Base-by-base conservation (phyloP, 2,113 vertebrate species). In the Seriola dumerili region DNA sequence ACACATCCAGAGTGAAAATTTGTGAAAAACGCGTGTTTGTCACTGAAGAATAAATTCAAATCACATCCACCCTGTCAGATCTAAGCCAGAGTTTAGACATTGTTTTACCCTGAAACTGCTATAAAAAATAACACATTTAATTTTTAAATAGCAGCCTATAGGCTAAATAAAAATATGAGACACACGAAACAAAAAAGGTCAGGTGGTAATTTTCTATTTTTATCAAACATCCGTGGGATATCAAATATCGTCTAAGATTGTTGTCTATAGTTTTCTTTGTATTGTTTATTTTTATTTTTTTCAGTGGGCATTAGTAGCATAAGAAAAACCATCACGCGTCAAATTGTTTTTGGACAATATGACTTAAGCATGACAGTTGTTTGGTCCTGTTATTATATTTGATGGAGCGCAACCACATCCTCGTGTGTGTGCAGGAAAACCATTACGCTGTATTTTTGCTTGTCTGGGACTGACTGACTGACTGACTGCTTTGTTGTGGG, bases 371-470 rank as follows among this genome's bases (percentile, higher is more conserved):
- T 81, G 80, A 81, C 85, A 90, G 84, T 34, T 79, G 81, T 65
- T 79, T 63, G 57, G 70, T 82, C 83, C 89, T 91, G 86, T 92
- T 67, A 90, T 93, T 90, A 83, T 83, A 54, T 89, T 86, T 87
- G 83, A 88, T 88, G 85, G 85, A 62, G 81, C 13, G 38, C 44
- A 57, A 90, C 89, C 92, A 92, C 90, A 90, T 92, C 88, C 91
- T 92, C 85, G 81, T 72, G 74, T 90, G 90, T 84, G 62, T 88
- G 74, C 82, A 83, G 62, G 61, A 72, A 88, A 90, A 82, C 70
- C 83, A 76, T 23, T 65, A 87, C 74, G 64, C 50, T 57, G 64
- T 85, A 76, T 84, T 86, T 87, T 76, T 64, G 67, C 68, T 74
- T 12, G 72, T 91, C 80, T 85, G 81, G 70, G 81, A 84, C 85